Evolutionary conservation across 2,888 invertebrate species (phyloP).

Genomic region (Anodontia alba): DNA sequence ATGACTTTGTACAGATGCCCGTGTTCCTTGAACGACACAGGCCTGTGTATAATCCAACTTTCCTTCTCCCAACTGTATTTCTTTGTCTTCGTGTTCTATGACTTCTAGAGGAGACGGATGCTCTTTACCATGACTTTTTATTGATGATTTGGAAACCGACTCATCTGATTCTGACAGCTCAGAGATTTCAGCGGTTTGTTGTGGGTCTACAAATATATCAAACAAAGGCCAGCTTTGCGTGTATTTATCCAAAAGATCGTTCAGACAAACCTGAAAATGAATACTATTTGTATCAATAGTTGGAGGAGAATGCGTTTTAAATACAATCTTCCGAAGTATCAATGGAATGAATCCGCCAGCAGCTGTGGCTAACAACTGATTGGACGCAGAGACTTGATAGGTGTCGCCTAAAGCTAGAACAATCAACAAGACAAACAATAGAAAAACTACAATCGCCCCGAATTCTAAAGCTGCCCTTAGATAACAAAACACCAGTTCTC

Average conservation of each 20-base stretch:
- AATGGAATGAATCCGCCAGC: slow-evolving; percentile 74
- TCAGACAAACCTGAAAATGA: not conserved
- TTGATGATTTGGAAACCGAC: too few relatives aligned
- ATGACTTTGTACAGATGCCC: too few relatives aligned
- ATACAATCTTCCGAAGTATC: slow-evolving; percentile 55
- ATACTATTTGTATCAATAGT: not conserved
- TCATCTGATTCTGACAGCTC: too few relatives aligned
- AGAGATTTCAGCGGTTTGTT: not conserved
- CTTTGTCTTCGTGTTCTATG: too few relatives aligned
- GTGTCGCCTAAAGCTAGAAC: slow-evolving; percentile 72
- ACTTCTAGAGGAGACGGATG: too few relatives aligned
- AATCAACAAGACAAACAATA: slow-evolving; percentile 72
- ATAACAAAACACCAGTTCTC: slow-evolving; percentile 66
- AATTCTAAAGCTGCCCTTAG: slow-evolving; percentile 64
- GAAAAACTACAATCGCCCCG: slow-evolving; percentile 67
- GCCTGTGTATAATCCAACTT: too few relatives aligned
- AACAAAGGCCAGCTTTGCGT: not conserved
- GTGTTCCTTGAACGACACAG: too few relatives aligned
- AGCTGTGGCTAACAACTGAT: slow-evolving; percentile 72
- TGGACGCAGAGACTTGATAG: slow-evolving; percentile 72
- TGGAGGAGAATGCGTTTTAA: not conserved
- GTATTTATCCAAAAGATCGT: not conserved
- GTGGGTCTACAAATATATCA: slow-evolving; percentile 43
- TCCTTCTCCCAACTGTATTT: too few relatives aligned
- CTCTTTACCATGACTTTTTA: too few relatives aligned